phyloP scores from a whole-genome alignment of 2,888 invertebrate genomes.

The Torymus auratus region DNA sequence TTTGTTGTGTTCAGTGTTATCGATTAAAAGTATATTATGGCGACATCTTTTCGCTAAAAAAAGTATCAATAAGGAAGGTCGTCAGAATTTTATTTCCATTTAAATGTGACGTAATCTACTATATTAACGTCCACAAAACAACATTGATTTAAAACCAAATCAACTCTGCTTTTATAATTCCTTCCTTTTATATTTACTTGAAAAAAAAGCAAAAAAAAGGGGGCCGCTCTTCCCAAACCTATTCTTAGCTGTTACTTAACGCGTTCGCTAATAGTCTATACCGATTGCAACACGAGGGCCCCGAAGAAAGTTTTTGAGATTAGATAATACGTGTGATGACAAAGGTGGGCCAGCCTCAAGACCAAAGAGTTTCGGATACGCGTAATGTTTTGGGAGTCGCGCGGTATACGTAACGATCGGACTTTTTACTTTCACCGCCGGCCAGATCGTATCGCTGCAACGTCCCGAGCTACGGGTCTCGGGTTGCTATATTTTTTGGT shows the following conservation, averaged over 20 bases:
- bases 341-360: background rate
- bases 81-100: no score
- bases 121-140: no score
- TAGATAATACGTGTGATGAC: conserved; percentile 65
- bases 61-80: no score
- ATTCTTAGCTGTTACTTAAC: conserved; percentile 28
- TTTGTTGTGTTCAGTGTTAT: no score
- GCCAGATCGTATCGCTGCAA: background rate
- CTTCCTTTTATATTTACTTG: no score
- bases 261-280: conserved; percentile 9
- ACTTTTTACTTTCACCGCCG: conserved; percentile 53
- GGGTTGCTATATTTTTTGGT: no score
- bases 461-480: background rate
- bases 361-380: conserved; percentile 1
- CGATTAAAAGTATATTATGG: no score
- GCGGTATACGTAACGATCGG: conserved; percentile 40
- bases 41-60: no score
- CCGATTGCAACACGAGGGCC: background rate
- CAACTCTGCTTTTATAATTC: no score
- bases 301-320: conserved; percentile 69
- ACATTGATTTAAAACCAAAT: no score
- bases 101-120: no score
- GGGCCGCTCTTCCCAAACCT: no score
- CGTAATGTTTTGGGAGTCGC: conserved; percentile 30
- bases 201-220: background rate